These are phyloP conservation scores for Argentina silus DNA, from an alignment of 2,797 vertebrate genomes.

Conservation along the genomic window DNA sequence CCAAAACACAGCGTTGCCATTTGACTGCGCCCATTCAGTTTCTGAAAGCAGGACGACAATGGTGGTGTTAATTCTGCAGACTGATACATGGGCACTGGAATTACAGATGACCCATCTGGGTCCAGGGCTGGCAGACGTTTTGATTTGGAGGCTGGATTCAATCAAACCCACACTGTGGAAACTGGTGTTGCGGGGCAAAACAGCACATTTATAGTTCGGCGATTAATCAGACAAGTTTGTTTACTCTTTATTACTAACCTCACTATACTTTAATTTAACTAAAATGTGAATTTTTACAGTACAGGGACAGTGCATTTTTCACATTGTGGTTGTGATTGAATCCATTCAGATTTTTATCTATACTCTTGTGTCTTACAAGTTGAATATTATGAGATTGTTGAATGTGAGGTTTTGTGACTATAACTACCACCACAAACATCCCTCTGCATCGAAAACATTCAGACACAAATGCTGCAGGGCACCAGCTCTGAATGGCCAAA, in stretches of 20 bases:
- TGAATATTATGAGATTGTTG: background rate
- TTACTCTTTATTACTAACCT: background rate
- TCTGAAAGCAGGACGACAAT: conserved; percentile 63
- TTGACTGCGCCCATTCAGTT: conserved; percentile 68
- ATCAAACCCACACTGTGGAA: conserved; percentile 1
- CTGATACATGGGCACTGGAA: conserved; percentile 53
- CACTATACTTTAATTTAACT: too few relatives aligned
- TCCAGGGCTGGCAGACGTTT: conserved; percentile 39
- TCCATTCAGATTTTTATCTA: too few relatives aligned
- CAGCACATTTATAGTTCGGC: background rate
- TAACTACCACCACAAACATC: conserved; percentile 3
- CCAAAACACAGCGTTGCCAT: conserved; percentile 58
- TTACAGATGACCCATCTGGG: conserved; percentile 29
- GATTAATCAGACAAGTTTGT: background rate
- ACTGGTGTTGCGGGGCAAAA: background rate
- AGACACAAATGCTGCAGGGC: conserved; percentile 16
- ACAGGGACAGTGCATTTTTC: background rate
- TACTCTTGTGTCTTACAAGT: conserved; percentile 2
- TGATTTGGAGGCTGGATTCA: conserved; percentile 24
- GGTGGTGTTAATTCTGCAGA: conserved; percentile 60
- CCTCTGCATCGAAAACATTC: conserved; percentile 3
- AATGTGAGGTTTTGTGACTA: background rate
- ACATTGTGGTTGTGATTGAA: conserved; percentile 2
- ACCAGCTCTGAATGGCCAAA: conserved; percentile 32
- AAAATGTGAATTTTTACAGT: background rate